Percentiles rank a stretch among this genome's conserved stretches.
phyloP scores from a whole-genome alignment of 2,888 invertebrate genomes.

The Busseola fusca region DNA sequence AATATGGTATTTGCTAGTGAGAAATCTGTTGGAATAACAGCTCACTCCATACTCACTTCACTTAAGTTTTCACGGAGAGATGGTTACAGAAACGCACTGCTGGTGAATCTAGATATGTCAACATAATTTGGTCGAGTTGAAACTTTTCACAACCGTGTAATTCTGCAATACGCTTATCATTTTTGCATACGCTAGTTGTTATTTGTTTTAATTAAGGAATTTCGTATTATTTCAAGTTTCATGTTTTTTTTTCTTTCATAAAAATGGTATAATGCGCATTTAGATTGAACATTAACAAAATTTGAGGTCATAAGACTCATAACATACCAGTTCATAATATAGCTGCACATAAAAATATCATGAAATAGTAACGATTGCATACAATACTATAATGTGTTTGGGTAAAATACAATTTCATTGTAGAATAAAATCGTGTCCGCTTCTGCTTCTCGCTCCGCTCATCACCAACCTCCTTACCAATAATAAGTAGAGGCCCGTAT shows the following conservation, averaged over 20 bases:
- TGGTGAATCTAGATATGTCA: background rate
- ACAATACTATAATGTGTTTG: background rate
- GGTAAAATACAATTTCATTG: too few species aligned
- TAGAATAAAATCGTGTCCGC: background rate
- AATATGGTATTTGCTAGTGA: too few species aligned
- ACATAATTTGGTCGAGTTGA: background rate
- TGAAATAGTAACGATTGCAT: background rate
- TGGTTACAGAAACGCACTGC: too few species aligned
- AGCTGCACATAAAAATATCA: background rate
- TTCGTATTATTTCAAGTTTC: too few species aligned
- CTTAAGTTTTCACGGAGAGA: too few species aligned
- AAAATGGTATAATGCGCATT: too few species aligned
- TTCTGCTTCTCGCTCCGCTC: constrained; percentile 69
- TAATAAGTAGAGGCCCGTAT: constrained; percentile 74
- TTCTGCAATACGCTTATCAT: background rate
- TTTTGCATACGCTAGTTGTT: background rate
- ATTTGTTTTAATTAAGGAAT: background rate
- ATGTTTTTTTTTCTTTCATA: too few species aligned
- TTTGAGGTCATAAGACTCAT: too few species aligned
- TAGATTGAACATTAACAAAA: too few species aligned
- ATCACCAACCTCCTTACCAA: constrained; percentile 59
- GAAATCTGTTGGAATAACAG: too few species aligned
- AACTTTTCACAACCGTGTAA: background rate
- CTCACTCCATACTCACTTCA: too few species aligned
- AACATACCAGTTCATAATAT: too few species aligned